Evolutionary conservation across 2,888 invertebrate species (phyloP).

Genomic region (Tetanocera ferruginea): DNA sequence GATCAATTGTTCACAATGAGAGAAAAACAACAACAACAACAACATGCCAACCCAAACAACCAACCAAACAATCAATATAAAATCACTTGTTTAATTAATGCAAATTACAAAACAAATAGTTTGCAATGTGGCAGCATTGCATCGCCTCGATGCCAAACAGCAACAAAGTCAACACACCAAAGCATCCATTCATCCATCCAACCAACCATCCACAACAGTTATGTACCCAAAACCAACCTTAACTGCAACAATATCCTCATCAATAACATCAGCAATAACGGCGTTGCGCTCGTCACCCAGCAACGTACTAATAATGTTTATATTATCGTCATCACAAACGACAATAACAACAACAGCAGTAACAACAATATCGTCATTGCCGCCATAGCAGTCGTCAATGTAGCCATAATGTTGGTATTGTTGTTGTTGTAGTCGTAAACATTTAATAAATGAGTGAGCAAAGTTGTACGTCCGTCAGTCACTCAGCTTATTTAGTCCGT

Average conservation of each 20-base stretch:
- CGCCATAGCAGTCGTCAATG: neutral
- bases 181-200: neutral
- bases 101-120: constrained; percentile 33
- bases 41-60: neutral
- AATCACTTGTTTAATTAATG: constrained; percentile 28
- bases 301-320: neutral
- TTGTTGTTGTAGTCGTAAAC: neutral
- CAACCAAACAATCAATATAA: neutral
- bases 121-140: constrained; percentile 24
- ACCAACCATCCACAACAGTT: neutral
- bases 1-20: neutral
- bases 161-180: neutral
- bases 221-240: neutral
- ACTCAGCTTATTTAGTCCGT: neutral
- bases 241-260: neutral
- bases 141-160: neutral
- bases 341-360: neutral
- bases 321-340: neutral
- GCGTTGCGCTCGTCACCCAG: neutral
- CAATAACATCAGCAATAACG: neutral
- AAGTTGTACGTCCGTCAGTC: constrained; percentile 16
- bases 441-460: constrained; percentile 30
- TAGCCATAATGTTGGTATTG: neutral
- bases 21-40: neutral
- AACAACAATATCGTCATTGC: constrained; percentile 1